A percentile compares a stretch with the other conserved stretches of the same genome.
Evolutionary conservation across 2,797 vertebrate species (phyloP).

Genomic region (Cynodonichthys magdalenae): DNA sequence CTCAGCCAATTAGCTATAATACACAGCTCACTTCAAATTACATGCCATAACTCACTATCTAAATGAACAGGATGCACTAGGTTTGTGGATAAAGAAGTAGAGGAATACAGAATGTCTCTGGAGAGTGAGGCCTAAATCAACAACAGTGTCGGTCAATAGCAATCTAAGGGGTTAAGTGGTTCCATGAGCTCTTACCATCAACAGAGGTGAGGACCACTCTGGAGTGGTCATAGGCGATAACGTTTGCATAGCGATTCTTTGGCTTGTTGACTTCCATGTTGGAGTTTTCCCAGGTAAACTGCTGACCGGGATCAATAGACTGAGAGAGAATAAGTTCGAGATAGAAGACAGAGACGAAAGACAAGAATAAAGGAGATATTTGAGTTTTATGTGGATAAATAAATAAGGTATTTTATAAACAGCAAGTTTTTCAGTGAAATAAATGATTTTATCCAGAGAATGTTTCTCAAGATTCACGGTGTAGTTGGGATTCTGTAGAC

Average conservation of each 20-base stretch:
- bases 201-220: constrained; percentile 93
- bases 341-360: constrained; percentile 9
- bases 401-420: constrained; percentile 10
- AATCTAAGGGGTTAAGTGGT: constrained; percentile 37
- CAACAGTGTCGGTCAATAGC: constrained; percentile 21
- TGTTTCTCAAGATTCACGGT: constrained; percentile 14
- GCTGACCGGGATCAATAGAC: constrained; percentile 95
- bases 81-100: neutral
- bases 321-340: constrained; percentile 51
- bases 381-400: constrained; percentile 6
- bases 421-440: constrained; percentile 32
- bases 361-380: constrained; percentile 31
- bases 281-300: constrained; percentile 98
- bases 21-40: too few relatives aligned
- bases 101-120: constrained; percentile 14
- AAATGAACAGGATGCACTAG: constrained; percentile 4
- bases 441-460: constrained; percentile 19
- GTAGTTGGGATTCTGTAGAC: too few relatives aligned
- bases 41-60: too few relatives aligned
- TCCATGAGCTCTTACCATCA: constrained; percentile 83
- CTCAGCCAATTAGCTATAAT: neutral
- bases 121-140: constrained; percentile 31
- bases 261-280: constrained; percentile 98
- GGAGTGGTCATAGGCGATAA: constrained; percentile 95
- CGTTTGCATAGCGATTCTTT: constrained; percentile 97